Base-by-base conservation (phyloP, 1,140 invertebrate species). In the Drosophila lowei region DNA sequence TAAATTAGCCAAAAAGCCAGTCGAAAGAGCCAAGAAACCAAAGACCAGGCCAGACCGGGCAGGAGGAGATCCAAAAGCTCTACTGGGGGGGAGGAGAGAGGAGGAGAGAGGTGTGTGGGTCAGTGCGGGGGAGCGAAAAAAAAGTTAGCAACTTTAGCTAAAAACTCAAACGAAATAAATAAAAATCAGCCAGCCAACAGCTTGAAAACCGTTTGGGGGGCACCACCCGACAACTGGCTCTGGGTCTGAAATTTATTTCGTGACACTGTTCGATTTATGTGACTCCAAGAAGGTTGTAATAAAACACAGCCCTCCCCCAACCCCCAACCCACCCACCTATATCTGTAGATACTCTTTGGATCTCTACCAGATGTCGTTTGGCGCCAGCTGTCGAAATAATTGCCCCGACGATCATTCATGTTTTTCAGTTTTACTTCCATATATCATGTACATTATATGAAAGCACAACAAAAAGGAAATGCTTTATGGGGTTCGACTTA, bases 241-340 rank as follows among this genome's bases (percentile, higher is more conserved):
- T 64, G 49, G 46, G 56, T 73, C 58, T 72, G 62, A 76, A 86
- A 86, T 86, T 88, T 86, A 86, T 86, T 78, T 88, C 83, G 63
- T 88, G 81, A 83, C 81, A 86, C 83, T 88, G 81, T 88, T 81
- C 41, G 78, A 88, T 88, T 86, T 86, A 86, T 86, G 83, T 83
- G 65, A 23, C 58, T 61, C 62, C 49, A 65, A 78, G 70, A 58
- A 88, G 34, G 78, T 78, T 86, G 83, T 86, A 88, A 86, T 88
- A 86, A 86, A 86, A 75, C 78, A 76, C 61, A 53, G 42, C 46
- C 50, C 25, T 18, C 34, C 52, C 56, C 8, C 7, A 1, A 38
- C 8, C 28, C 28, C 28, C 7, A 30, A 30, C 28, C 28, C 28
- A 30, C 28, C 6, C 34, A 38, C 11, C 11, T 5, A 38, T 38